Percentiles rank a stretch among this genome's conserved stretches.
phyloP scores from a whole-genome alignment of 1,140 invertebrate genomes.

The Popillia japonica region DNA sequence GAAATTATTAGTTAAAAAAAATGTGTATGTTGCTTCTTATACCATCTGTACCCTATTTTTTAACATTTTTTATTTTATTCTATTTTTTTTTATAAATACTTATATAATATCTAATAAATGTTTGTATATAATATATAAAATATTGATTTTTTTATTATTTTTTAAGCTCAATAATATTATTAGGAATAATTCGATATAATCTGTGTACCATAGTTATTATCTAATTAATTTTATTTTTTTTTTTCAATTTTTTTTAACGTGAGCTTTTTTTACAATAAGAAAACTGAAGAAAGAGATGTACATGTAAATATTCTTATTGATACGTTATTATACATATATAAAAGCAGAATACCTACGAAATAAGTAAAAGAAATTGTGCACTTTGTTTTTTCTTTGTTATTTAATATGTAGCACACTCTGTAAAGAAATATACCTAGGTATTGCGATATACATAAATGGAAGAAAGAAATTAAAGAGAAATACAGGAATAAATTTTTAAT shows the following conservation, averaged over 20 bases:
- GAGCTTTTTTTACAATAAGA: background rate
- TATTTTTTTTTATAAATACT: slow-evolving; percentile 12
- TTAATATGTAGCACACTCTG: background rate
- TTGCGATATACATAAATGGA: no score
- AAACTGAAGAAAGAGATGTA: background rate
- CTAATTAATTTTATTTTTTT: background rate
- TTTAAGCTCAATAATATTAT: slow-evolving; percentile 19
- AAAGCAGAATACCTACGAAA: background rate
- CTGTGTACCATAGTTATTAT: background rate
- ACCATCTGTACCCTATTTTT: background rate
- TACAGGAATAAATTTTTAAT: no score
- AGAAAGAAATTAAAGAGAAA: no score
- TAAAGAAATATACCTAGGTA: background rate
- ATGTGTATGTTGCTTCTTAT: slow-evolving; percentile 2
- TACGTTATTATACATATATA: slow-evolving; percentile 4
- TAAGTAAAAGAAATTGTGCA: background rate
- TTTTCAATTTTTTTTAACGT: background rate
- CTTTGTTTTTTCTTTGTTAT: slow-evolving; percentile 10
- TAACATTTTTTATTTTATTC: background rate
- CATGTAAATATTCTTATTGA: background rate
- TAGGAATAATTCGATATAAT: background rate
- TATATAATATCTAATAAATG: background rate
- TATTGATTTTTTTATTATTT: slow-evolving; percentile 7
- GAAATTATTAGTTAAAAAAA: background rate
- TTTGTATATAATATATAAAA: slow-evolving; percentile 12